These are phyloP conservation scores for Nycteola revayana DNA, from an alignment of 2,888 invertebrate species.

Conservation along the genomic window DNA sequence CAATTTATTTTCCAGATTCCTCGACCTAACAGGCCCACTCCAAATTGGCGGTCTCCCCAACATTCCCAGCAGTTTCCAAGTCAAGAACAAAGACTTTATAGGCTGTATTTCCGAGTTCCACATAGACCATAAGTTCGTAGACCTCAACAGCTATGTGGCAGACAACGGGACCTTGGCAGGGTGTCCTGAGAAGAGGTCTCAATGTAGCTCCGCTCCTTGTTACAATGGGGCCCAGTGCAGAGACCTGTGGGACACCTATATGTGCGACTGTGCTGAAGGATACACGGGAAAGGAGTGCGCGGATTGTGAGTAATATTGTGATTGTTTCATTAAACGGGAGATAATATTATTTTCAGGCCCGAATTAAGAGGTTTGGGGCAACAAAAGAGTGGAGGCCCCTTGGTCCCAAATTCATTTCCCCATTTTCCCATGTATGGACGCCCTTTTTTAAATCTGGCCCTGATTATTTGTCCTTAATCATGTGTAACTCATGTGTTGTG, in stretches of 20 bases:
- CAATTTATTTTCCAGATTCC: slow-evolving; percentile 84
- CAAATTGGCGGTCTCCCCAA: slow-evolving; percentile 96
- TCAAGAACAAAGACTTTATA: slow-evolving; percentile 90
- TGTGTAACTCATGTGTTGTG: no score
- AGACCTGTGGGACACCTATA: slow-evolving; percentile 94
- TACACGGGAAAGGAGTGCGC: slow-evolving; percentile 96
- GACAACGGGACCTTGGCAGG: slow-evolving; percentile 94
- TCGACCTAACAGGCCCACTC: slow-evolving; percentile 96
- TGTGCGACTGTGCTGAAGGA: slow-evolving; percentile 92
- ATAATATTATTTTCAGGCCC: no score
- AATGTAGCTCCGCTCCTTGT: slow-evolving; percentile 93
- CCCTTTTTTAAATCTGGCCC: no score
- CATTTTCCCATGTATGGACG: no score
- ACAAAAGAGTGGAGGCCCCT: no score
- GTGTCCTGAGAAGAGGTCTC: slow-evolving; percentile 91
- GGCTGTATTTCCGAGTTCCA: slow-evolving; percentile 96
- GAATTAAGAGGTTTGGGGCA: no score
- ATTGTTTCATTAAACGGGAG: no score
- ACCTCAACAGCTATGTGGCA: slow-evolving; percentile 93
- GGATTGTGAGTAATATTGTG: slow-evolving; percentile 84
- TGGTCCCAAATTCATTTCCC: no score
- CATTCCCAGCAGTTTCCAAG: slow-evolving; percentile 89
- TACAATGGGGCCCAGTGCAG: slow-evolving; percentile 93
- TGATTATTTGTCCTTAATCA: no score
- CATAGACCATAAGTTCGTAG: slow-evolving; percentile 92